Evolutionary conservation across 2,797 vertebrate genomes (phyloP), one percentile per base, ranked within the genome.

Genomic region (Ctenopoma kingsleyae): DNA sequence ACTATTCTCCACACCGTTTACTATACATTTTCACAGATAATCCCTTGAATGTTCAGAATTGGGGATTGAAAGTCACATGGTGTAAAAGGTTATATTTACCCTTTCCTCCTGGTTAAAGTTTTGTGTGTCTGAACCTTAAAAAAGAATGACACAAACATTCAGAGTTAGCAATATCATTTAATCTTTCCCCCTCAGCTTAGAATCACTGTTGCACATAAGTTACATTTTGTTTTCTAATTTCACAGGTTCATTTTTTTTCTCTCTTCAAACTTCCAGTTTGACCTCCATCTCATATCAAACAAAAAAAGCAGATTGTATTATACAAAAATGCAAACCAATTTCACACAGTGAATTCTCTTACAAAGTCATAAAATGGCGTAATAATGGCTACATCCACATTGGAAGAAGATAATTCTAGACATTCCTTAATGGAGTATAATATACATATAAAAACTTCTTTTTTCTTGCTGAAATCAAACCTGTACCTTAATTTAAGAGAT

Each of bases 341-440:
- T 96, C 94, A 96, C 94, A 96, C 94, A 96, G 94, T 96, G 95
- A 96, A 96, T 96, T 95, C 92, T 94, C 94, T 96, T 95, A 95
- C 94, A 95, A 95, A 95, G 94, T 95, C 94, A 95, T 95, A 95
- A 95, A 94, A 95, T 95, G 93, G 94, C 91, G 90, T 94, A 93
- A 93, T 95, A 95, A 95, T 94, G 92, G 92, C 94, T 96, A 95
- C 94, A 96, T 96, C 95, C 95, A 96, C 94, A 95, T 96, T 93
- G 95, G 94, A 96, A 94, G 94, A 95, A 95, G 94, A 95, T 95
- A 93, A 94, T 95, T 95, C 94, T 95, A 96, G 94, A 95, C 95
- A 95, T 96, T 96, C 95, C 95, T 95, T 95, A 95, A 95, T 96
- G 95, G 95, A 95, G 94, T 95, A 95, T 96, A 96, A 95, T 95